Percentiles rank a stretch among this genome's conserved stretches.
Evolutionary conservation across 2,113 vertebrate species (phyloP).

Genomic region (Calidris pugnax): DNA sequence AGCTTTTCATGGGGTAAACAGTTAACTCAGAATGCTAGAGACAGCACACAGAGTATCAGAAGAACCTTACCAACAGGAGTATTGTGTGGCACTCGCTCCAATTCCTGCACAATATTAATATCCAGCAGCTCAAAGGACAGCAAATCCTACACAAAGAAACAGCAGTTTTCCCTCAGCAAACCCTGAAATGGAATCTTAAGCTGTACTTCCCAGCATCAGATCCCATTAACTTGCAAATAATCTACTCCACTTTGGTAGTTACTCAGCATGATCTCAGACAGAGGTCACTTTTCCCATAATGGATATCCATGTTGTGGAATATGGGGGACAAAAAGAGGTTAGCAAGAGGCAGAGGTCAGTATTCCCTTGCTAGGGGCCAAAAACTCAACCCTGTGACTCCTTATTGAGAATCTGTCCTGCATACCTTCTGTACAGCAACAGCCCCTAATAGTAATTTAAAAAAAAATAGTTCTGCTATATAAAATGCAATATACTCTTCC

Average conservation of each 20-base stretch:
- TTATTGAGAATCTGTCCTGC: background rate
- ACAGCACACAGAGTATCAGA: background rate
- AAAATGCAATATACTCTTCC: background rate
- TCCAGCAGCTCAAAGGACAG: slow-evolving; percentile 96
- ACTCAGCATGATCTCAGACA: background rate
- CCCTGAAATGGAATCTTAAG: background rate
- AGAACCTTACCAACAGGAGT: slow-evolving; percentile 88
- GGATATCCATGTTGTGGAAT: background rate
- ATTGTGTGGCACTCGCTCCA: slow-evolving; percentile 94
- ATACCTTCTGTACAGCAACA: background rate
- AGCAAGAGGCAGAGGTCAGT: background rate
- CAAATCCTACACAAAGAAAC: slow-evolving; percentile 81
- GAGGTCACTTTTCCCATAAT: background rate
- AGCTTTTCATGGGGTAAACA: background rate
- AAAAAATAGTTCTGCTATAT: background rate
- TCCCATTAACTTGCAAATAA: background rate
- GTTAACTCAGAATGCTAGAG: rapidly evolving
- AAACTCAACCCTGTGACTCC: background rate
- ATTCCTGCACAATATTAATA: slow-evolving; percentile 95
- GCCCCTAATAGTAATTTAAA: rapidly evolving
- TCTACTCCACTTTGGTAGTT: background rate
- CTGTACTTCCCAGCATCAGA: background rate
- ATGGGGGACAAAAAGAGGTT: background rate
- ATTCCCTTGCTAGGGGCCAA: background rate
- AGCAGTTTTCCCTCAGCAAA: background rate